Evolutionary conservation across 2,888 invertebrate genomes (phyloP).

Genomic region (Drosophila maculinotata): DNA sequence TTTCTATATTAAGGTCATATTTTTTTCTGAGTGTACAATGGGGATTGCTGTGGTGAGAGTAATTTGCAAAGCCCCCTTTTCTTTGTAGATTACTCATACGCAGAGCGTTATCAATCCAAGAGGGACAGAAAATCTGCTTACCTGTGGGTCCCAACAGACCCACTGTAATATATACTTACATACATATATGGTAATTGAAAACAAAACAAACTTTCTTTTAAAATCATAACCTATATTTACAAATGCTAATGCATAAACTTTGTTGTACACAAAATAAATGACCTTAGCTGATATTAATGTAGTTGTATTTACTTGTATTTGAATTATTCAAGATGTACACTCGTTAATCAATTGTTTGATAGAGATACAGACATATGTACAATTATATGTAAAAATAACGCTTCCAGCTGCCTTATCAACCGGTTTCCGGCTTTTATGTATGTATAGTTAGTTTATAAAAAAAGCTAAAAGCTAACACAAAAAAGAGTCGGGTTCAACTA

Average conservation of each 20-base stretch:
- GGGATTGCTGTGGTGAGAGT: slow-evolving; percentile 9
- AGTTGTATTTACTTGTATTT: not conserved
- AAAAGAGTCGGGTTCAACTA: not conserved
- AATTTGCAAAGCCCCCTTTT: slow-evolving; percentile 3
- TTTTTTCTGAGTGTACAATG: not conserved
- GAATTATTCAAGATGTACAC: not conserved
- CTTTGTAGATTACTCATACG: slow-evolving; percentile 49
- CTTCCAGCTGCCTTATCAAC: slow-evolving; percentile 21
- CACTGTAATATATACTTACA: not conserved
- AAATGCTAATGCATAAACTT: not conserved
- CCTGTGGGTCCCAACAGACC: slow-evolving; percentile 11
- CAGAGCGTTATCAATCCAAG: slow-evolving; percentile 9
- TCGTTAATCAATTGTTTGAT: not conserved
- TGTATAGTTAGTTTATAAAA: not conserved
- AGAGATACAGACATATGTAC: too few species aligned
- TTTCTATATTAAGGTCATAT: too few species aligned
- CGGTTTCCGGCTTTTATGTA: slow-evolving; percentile 23
- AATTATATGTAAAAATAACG: not conserved
- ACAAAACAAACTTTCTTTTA: slow-evolving; percentile 3
- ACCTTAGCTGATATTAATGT: not conserved
- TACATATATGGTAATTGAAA: too few species aligned
- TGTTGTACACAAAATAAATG: not conserved
- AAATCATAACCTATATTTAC: not conserved
- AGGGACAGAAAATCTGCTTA: slow-evolving; percentile 4
- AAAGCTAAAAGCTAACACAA: not conserved